Conservation (phyloP, 2,797 vertebrate species). For the Leucoraja ocellata region DNA sequence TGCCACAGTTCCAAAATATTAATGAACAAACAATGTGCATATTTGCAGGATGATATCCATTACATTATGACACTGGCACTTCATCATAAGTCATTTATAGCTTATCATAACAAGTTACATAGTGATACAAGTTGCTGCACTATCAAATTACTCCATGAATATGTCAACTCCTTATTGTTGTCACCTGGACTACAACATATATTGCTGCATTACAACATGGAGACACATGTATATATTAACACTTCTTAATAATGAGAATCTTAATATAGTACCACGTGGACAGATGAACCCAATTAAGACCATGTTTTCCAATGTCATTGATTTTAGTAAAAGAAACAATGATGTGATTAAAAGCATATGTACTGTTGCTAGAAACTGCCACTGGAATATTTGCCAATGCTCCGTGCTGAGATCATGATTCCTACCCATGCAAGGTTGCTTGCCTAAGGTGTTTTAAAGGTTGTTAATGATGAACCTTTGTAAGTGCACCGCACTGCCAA, state of each 20-base stretch:
- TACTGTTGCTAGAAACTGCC: not conserved
- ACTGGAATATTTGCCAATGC: not conserved
- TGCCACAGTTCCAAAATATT: not conserved
- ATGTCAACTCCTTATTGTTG: not conserved
- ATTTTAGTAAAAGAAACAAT: not conserved
- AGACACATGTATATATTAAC: not conserved
- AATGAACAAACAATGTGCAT: not conserved
- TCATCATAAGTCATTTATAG: not conserved
- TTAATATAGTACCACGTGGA: not conserved
- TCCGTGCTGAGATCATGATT: not conserved
- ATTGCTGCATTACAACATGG: not conserved
- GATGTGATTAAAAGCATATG: not conserved
- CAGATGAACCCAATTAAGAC: not conserved
- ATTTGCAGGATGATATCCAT: not conserved
- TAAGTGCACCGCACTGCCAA: slow-evolving; percentile 8
- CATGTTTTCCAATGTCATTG: not conserved
- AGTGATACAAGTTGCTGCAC: not conserved
- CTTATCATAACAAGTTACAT: not conserved
- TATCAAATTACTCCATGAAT: not conserved
- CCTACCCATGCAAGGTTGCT: not conserved
- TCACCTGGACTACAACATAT: not conserved
- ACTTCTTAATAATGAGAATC: not conserved
- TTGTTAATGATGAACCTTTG: not conserved
- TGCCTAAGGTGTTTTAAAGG: not conserved
- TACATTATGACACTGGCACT: not conserved